Evolutionary conservation across 2,888 invertebrate species (phyloP).

Genomic region (Mongoloraphidia duomilia): DNA sequence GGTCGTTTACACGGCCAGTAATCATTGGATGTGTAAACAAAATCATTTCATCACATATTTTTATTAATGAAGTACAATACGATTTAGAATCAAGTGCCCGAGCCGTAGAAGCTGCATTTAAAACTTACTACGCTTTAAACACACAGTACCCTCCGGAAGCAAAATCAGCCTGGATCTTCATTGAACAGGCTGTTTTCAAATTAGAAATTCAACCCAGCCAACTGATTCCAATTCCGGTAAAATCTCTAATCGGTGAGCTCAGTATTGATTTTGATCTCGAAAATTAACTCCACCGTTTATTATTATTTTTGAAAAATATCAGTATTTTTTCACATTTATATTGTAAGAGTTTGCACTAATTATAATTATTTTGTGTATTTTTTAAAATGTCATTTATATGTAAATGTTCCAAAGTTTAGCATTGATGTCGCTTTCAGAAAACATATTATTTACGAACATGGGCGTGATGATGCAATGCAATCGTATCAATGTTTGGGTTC

Average conservation of each 20-base stretch:
- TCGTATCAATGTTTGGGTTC: not conserved
- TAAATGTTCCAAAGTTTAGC: not conserved
- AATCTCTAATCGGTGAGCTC: not conserved
- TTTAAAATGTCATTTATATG: not conserved
- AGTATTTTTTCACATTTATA: too few relatives aligned
- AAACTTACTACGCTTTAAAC: constrained; percentile 4
- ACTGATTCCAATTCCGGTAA: not conserved
- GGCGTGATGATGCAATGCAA: constrained; percentile 1
- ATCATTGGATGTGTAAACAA: too few relatives aligned
- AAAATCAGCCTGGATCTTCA: constrained; percentile 7
- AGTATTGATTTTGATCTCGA: not conserved
- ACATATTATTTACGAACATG: not conserved
- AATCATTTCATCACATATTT: constrained; percentile 4
- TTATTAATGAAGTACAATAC: constrained; percentile 4
- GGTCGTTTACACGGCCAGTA: too few relatives aligned
- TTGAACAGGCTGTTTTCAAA: constrained; percentile 5
- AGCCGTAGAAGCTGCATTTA: constrained; percentile 4
- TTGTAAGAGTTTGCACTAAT: too few relatives aligned
- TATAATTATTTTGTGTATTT: not conserved
- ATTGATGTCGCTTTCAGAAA: not conserved
- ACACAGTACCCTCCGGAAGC: constrained; percentile 6
- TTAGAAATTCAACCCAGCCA: not conserved
- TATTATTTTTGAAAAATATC: too few relatives aligned
- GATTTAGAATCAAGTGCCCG: constrained; percentile 1
- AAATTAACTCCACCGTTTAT: not conserved